Evolutionary conservation across 35 echinoderm and acorn worm species (phyloP), one percentile per base, ranked within the genome.

Genomic region (Anneissia japonica): DNA sequence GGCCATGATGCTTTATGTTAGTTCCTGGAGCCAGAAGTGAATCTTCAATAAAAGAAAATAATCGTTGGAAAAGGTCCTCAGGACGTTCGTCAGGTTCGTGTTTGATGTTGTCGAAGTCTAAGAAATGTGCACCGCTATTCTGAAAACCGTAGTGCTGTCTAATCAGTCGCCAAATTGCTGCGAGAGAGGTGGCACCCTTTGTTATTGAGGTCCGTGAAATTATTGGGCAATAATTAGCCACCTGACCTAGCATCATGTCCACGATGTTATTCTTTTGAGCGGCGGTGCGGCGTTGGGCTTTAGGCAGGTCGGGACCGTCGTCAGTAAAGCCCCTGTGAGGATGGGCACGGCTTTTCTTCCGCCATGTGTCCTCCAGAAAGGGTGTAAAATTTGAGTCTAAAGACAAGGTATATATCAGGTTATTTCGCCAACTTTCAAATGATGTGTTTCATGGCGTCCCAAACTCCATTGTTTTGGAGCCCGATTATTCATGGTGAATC

Each of bases 331-430:
- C 64, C 26, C 86, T 90, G 16, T 51, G 74, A 17, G 75, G 91
- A 37, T 38, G 33, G 7, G 92, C 10, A 76, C 86, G 85, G 23
- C 77, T 34, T 74, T 90, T 86, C 73, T 83, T 93, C 37, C 28
- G 37, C 92, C 88, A 93, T 72, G 17, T 74, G 10, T 89, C 82
- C 0, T 77, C 40, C 9, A 93, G 51, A 43, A 86, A 93, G 23
- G 81, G 81, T 9, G 92, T 77, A 83, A 93, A 93, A 74, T 79
- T 89, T 33, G 34, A 37, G 84, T 93, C 88, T 23, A 90, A 41
- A 17, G 81, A 89, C 51, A 93, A 72, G 7, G 88, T 90, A 82
- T 90, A 93, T 35, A 29, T 30, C 0, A 86, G 31, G 33, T 86
- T 86, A n/a, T 86, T 35, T 76, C 74, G 72, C 84, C 84, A 86